phyloP scores from a whole-genome alignment of 2,888 invertebrate species.

The Hoplodrina blanda region DNA sequence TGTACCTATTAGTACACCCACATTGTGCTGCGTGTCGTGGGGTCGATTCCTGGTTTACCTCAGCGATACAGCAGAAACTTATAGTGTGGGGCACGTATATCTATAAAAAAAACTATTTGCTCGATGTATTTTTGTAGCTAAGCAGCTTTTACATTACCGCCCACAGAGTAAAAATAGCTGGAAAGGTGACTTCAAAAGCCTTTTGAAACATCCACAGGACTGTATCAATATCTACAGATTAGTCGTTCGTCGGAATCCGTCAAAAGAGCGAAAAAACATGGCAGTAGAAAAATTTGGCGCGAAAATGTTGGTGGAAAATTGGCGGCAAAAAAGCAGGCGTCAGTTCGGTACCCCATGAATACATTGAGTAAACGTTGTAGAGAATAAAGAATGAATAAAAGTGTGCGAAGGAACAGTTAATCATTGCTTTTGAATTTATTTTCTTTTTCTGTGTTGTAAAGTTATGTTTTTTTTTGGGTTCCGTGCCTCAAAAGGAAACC shows the following conservation, averaged over 20 bases:
- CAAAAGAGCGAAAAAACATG: conserved; percentile 79
- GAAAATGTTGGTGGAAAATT: conserved; percentile 70
- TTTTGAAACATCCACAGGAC: conserved; percentile 51
- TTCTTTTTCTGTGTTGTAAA: conserved; percentile 57
- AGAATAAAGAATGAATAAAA: conserved; percentile 87
- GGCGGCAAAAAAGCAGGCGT: conserved; percentile 46
- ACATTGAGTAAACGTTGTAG: conserved; percentile 81
- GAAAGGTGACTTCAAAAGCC: conserved; percentile 58
- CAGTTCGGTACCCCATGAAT: conserved; percentile 77
- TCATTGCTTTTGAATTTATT: conserved; percentile 82
- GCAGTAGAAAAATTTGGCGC: conserved; percentile 55
- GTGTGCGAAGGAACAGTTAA: conserved; percentile 76
- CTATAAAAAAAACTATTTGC: background rate
- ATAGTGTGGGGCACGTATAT: no score
- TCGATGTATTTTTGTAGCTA: conserved; percentile 20
- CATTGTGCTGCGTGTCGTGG: no score
- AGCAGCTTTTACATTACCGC: conserved; percentile 42
- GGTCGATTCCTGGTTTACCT: no score
- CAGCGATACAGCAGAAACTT: no score
- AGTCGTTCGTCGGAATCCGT: conserved; percentile 75
- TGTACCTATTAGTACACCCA: no score
- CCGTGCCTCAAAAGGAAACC: background rate
- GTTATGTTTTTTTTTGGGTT: background rate
- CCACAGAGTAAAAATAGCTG: conserved; percentile 46
- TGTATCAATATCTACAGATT: conserved; percentile 87